A percentile compares a stretch with the other conserved stretches of the same genome.
phyloP scores from a whole-genome alignment of 2,113 vertebrate genomes.

The Microtus pennsylvanicus region DNA sequence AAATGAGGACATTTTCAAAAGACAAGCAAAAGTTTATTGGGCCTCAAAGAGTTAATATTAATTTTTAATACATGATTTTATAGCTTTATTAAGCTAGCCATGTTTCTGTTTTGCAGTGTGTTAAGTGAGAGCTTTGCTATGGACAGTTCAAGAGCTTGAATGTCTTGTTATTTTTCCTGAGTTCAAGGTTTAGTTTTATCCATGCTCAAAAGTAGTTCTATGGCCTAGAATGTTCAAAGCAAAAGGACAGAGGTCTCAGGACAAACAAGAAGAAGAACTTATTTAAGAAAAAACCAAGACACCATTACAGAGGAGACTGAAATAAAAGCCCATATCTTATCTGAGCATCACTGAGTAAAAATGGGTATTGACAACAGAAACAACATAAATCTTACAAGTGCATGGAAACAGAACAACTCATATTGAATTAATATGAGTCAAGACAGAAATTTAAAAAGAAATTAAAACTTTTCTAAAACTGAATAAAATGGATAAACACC shows the following conservation, averaged over 20 bases:
- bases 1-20: not conserved
- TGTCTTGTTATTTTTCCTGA: not conserved
- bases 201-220: not conserved
- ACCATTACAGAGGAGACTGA: not conserved
- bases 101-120: slow-evolving; percentile 6
- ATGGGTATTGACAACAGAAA: no score
- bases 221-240: not conserved
- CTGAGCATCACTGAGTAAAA: no score
- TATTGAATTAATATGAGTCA: no score
- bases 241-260: not conserved
- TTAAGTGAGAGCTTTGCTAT: not conserved
- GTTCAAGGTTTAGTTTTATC: slow-evolving; percentile 1
- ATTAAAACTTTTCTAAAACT: no score
- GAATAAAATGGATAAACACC: no score
- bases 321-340: no score
- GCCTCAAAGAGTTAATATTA: not conserved
- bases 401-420: no score
- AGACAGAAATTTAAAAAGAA: no score
- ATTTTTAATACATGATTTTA: not conserved
- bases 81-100: not conserved
- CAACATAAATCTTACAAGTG: no score
- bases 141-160: not conserved
- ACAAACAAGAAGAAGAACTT: not conserved
- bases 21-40: not conserved
- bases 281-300: not conserved